Evolutionary conservation across 92 coral and sea anemone genomes (phyloP).

Genomic region (Hydrozoanthus gracilis): DNA sequence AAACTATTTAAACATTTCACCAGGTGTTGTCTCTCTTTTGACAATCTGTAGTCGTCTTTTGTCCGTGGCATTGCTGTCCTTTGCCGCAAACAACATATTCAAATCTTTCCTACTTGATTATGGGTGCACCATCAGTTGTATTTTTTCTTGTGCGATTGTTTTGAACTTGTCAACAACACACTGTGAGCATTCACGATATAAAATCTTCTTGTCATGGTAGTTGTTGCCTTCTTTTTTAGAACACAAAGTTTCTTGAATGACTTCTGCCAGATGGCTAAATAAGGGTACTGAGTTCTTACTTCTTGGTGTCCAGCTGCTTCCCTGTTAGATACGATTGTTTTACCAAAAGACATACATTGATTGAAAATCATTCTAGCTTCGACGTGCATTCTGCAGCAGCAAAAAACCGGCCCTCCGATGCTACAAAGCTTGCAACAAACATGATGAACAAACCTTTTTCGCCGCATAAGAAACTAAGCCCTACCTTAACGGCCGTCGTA

Average conservation of each 20-base stretch:
- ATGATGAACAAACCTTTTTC: not conserved
- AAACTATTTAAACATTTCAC: constrained; percentile 32
- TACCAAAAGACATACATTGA: constrained; percentile 51
- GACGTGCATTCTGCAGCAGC: constrained; percentile 41
- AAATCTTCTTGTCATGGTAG: constrained; percentile 15
- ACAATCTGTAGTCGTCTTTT: constrained; percentile 31
- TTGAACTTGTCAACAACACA: constrained; percentile 21
- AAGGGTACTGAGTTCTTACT: not conserved
- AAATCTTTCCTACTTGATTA: constrained; percentile 46
- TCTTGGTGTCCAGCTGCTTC: not conserved
- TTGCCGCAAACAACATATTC: constrained; percentile 49
- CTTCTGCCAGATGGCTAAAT: constrained; percentile 13
- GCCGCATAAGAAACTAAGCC: not conserved
- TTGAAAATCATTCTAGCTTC: constrained; percentile 55
- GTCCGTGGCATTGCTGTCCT: constrained; percentile 9
- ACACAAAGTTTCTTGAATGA: constrained; percentile 35
- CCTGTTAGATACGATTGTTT: constrained; percentile 5
- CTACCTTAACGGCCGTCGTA: constrained; percentile 20
- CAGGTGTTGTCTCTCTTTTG: constrained; percentile 30
- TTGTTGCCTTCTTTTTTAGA: constrained; percentile 11
- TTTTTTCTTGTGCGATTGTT: constrained; percentile 28
- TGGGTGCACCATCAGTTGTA: constrained; percentile 9
- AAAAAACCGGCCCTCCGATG: constrained; percentile 37
- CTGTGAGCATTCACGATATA: constrained; percentile 11
- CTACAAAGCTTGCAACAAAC: constrained; percentile 10